Evolutionary conservation across 2,888 invertebrate species (phyloP).

Genomic region (Apoderus coryli): DNA sequence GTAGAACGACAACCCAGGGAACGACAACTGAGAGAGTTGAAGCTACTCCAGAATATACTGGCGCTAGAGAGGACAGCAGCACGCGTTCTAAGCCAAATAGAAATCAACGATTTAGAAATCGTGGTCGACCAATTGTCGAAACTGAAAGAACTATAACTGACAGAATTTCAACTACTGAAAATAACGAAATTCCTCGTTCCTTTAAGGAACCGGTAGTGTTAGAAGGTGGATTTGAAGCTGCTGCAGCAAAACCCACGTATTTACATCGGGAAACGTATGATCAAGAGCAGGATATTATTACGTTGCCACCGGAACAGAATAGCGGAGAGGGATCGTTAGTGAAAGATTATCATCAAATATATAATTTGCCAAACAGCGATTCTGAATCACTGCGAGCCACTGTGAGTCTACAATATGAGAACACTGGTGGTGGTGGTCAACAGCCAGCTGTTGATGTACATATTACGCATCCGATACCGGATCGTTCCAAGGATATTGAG

Average conservation of each 20-base stretch:
- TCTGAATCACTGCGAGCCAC: constrained; percentile 8
- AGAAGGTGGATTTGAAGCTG: constrained; percentile 16
- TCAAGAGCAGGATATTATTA: constrained; percentile 17
- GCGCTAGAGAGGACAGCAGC: constrained; percentile 23
- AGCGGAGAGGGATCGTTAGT: constrained; percentile 7
- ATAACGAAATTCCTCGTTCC: constrained; percentile 14
- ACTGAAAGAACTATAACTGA: constrained; percentile 19
- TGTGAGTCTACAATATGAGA: constrained; percentile 17
- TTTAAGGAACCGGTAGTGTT: constrained; percentile 7
- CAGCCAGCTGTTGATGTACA: constrained; percentile 20
- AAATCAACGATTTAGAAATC: constrained; percentile 26
- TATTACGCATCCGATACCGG: constrained; percentile 18
- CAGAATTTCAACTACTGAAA: constrained; percentile 20
- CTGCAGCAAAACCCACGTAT: constrained; percentile 20
- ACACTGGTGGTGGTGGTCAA: constrained; percentile 14
- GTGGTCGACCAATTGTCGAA: constrained; percentile 23
- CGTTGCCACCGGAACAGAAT: constrained; percentile 8
- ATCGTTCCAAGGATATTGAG: constrained; percentile 9
- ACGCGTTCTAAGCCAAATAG: constrained; percentile 17
- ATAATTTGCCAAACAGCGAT: constrained; percentile 10
- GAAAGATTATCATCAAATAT: constrained; percentile 17
- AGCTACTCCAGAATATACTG: constrained; percentile 31
- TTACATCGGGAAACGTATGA: constrained; percentile 22
- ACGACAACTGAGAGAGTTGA: constrained; percentile 25
- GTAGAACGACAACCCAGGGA: constrained; percentile 13